Conservation (phyloP, 2,888 invertebrate genomes). For the Xiphydria camelus region DNA sequence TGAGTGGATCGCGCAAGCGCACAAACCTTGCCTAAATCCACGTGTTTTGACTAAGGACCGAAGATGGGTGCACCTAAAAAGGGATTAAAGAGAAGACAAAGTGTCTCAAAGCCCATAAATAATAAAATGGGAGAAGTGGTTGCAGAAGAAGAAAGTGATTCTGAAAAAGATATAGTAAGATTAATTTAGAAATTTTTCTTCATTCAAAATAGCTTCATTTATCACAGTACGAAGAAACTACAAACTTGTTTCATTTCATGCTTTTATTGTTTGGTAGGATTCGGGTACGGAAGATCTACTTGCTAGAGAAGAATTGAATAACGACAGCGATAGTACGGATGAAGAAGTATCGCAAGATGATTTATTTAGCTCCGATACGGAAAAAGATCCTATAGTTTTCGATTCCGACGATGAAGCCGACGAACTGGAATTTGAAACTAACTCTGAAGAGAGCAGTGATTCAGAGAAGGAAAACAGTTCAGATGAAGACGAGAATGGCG, state of each 20-base stretch:
- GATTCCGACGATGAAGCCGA: conserved; percentile 63
- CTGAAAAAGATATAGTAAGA: neutral
- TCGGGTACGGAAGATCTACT: conserved; percentile 46
- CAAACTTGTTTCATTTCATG: neutral
- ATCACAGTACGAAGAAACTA: neutral
- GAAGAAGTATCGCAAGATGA: conserved; percentile 57
- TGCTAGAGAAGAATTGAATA: conserved; percentile 39
- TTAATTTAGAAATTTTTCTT: neutral
- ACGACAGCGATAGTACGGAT: conserved; percentile 58
- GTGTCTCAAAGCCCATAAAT: neutral
- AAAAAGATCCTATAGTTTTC: conserved; percentile 55
- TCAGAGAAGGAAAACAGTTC: conserved; percentile 12
- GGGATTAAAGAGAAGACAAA: neutral
- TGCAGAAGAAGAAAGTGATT: conserved; percentile 1
- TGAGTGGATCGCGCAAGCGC: no score
- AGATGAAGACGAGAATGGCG: conserved; percentile 19
- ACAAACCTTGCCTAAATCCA: no score
- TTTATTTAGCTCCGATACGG: conserved; percentile 59
- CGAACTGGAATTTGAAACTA: conserved; percentile 39
- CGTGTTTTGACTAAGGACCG: neutral
- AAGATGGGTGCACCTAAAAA: conserved; percentile 2
- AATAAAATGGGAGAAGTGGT: neutral
- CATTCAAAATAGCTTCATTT: neutral
- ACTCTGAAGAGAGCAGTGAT: conserved; percentile 43
- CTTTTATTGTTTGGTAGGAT: conserved; percentile 33